Evolutionary conservation across 2,113 vertebrate species (phyloP).

Genomic region (Myiopsitta monachus): DNA sequence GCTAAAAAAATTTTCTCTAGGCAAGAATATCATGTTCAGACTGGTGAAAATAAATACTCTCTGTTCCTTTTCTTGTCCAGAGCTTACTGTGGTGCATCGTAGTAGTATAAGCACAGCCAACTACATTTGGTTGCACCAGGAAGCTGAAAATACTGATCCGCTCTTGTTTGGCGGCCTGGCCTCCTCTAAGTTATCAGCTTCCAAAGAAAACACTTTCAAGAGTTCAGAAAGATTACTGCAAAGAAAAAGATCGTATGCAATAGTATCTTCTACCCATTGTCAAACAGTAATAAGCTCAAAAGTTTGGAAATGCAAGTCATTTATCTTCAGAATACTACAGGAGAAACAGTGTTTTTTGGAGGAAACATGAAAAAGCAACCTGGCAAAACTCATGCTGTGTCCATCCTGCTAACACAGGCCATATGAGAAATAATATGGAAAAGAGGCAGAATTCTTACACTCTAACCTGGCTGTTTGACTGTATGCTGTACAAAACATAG

Average conservation of each 20-base stretch:
- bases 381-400: background rate
- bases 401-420: background rate
- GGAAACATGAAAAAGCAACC: background rate
- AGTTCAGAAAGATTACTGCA: background rate
- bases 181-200: background rate
- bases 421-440: background rate
- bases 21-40: background rate
- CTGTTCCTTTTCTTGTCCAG: background rate
- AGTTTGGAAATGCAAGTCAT: background rate
- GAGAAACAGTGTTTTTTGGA: background rate
- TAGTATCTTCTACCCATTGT: background rate
- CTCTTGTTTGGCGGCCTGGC: background rate
- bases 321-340: background rate
- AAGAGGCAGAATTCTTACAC: background rate
- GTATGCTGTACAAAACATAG: background rate
- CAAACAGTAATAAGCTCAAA: background rate
- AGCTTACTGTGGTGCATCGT: background rate
- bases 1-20: background rate
- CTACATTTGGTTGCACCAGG: background rate
- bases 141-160: background rate
- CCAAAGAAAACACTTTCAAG: constrained; percentile 27
- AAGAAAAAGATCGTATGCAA: background rate
- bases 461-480: background rate
- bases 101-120: background rate
- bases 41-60: background rate